Evolutionary conservation across 1,140 invertebrate genomes (phyloP), one percentile per base, ranked within the genome.

Genomic region (Apis dorsata): DNA sequence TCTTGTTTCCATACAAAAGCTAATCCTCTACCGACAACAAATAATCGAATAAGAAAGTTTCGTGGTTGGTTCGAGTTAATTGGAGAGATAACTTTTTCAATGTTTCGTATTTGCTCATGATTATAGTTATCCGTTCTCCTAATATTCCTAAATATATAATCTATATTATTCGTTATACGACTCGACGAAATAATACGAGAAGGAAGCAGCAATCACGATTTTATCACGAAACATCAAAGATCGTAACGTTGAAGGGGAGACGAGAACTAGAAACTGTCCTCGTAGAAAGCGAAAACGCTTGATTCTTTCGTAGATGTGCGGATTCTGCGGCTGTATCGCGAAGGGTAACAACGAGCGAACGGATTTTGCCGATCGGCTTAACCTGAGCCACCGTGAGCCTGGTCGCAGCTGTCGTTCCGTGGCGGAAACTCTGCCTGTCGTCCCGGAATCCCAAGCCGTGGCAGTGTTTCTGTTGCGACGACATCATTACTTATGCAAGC

Each of bases 321-420:
- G 89, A 91, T 91, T 91, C 86, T 91, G 90, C 85, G 91, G 88
- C 76, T 81, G 88, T 88, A 91, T 86, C 87, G 88, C 75, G 79
- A 81, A 79, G 75, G 84, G 83, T 90, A 90, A 90, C 88, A 85
- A 88, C 87, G 90, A 90, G 83, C 88, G 89, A 89, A 86, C 88
- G 92, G 91, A 92, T 93, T 93, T 92, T 86, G 89, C 88, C 90
- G 91, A 93, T 92, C 92, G 91, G 92, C 92, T 93, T 93, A 93
- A 90, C 89, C 79, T 92, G 92, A 92, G 92, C 92, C 85, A 90
- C 87, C 91, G 92, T 92, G 92, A 91, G 91, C 88, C 87, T 87
- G 86, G 88, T 91, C 88, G 89, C 92, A 92, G 91, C 92, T 92
- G 92, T 92, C 88, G 86, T 85, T 44, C 86, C 86, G 80, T 28